phyloP scores from a whole-genome alignment of 2,797 vertebrate species.

The Gephyroberyx darwinii region DNA sequence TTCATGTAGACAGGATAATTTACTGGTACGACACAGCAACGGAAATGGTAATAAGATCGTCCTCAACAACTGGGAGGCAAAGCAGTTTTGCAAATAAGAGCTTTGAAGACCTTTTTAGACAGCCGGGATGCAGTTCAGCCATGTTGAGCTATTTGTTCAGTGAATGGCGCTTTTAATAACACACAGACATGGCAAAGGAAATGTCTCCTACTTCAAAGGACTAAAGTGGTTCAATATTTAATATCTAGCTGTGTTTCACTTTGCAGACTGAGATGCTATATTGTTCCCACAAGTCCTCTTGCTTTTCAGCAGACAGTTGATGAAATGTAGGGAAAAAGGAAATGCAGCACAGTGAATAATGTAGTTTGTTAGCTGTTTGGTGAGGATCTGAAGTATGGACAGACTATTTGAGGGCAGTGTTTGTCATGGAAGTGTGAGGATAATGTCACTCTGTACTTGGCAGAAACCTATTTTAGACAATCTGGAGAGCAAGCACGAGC shows the following conservation, averaged over 20 bases:
- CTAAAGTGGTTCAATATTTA: too few relatives aligned
- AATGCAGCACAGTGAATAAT: neutral
- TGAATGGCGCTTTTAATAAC: neutral
- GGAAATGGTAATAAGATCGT: too few relatives aligned
- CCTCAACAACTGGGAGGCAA: too few relatives aligned
- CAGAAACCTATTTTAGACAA: slow-evolving; percentile 20
- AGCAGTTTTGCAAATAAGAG: too few relatives aligned
- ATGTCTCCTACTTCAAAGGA: too few relatives aligned
- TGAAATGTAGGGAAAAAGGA: neutral
- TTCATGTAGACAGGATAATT: too few relatives aligned
- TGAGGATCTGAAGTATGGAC: neutral
- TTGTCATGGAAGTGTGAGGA: neutral
- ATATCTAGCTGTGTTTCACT: too few relatives aligned
- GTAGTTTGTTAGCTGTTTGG: neutral
- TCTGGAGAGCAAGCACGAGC: neutral
- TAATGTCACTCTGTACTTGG: slow-evolving; percentile 1
- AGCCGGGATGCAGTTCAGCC: neutral
- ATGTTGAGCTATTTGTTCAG: neutral
- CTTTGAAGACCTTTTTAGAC: too few relatives aligned
- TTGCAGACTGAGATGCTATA: neutral
- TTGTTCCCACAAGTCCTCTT: neutral
- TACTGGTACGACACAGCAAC: too few relatives aligned
- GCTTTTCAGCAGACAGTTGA: neutral
- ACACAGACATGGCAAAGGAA: too few relatives aligned
- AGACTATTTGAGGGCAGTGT: neutral